Evolutionary conservation across 1,140 invertebrate genomes (phyloP), one percentile per base, ranked within the genome.

Genomic region (Drosophila suzukii): DNA sequence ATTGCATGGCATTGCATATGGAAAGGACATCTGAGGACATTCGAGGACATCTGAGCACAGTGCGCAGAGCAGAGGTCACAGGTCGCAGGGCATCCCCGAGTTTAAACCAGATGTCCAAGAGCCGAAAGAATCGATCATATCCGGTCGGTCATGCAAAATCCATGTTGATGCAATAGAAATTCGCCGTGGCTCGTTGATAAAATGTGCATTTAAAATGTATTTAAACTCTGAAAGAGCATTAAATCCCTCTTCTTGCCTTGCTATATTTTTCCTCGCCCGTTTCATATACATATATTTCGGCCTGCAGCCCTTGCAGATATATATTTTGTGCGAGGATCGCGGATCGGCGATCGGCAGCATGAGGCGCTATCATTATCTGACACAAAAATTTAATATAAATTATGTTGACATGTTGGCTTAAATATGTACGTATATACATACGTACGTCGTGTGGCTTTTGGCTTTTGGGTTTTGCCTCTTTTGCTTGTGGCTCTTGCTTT

Each of bases 371-470:
- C 88, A 91, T 91, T 91, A 88, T 91, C 88, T 91, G 88, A 91
- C 83, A 84, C 83, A 88, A 79, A 91, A 91, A 88, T 88, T 91
- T 91, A 91, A 91, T 91, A 91, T 91, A 91, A 91, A 91, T 91
- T 91, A 91, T 91, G 88, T 91, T 91, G 88, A 91, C 88, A 91
- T 91, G 80, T 88, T 79, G 88, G 88, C 82, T 88, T 89, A 88
- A 91, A 91, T 83, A 84, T 84, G 81, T 60, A 75, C 54, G 36
- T 38, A 38, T 38, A 5, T 7, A 7, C 6, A 5, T 32, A 34
- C 8, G 71, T 78, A 56, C 20, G 67, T 44, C 55, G 36, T 30
- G 58, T 51, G 32, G 38, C 38, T 17, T 44, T 68, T 63, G 59
- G 7, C 55, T 41, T 38, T 27, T 38, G 27, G 27, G 27, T 27